Percentiles rank a stretch among this genome's conserved stretches.
Conservation (phyloP, 2,797 vertebrate genomes). For the Typhlichthys subterraneus region DNA sequence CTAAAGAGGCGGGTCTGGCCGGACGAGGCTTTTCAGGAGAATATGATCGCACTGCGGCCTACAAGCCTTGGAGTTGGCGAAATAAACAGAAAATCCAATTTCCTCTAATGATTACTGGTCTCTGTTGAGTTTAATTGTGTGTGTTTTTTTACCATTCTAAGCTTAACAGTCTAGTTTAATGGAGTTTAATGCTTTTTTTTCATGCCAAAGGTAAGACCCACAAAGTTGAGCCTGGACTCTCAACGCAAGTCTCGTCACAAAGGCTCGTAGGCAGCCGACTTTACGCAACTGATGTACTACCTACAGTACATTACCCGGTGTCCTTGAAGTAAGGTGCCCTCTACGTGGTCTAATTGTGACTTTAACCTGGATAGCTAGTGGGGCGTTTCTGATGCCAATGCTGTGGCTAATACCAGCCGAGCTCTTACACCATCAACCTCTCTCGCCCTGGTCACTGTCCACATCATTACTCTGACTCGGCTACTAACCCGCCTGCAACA, state of each 20-base stretch:
- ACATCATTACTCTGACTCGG: slow-evolving; percentile 71
- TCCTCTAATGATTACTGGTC: not conserved
- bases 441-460: slow-evolving; percentile 49
- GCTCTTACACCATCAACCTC: not conserved
- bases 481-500: slow-evolving; percentile 48
- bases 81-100: too few species aligned
- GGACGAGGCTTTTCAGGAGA: slow-evolving; percentile 34
- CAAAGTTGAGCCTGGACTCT: not conserved
- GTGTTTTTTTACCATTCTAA: too few species aligned
- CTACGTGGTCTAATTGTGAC: slow-evolving; percentile 59
- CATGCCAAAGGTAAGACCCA: too few species aligned
- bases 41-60: slow-evolving; percentile 18
- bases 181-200: too few species aligned
- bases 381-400: slow-evolving; percentile 64
- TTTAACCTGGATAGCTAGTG: slow-evolving; percentile 72
- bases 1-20: slow-evolving; percentile 32
- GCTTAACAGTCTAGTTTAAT: too few species aligned
- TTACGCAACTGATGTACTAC: slow-evolving; percentile 19
- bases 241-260: too few species aligned
- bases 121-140: not conserved
- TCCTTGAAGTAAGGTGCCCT: slow-evolving; percentile 65
- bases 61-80: slow-evolving; percentile 4
- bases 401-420: slow-evolving; percentile 61
- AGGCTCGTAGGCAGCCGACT: not conserved
- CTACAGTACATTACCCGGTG: slow-evolving; percentile 18